These are phyloP conservation scores for Rhadina sibilatrix DNA, from an alignment of 2,113 vertebrate genomes.

Conservation along the genomic window DNA sequence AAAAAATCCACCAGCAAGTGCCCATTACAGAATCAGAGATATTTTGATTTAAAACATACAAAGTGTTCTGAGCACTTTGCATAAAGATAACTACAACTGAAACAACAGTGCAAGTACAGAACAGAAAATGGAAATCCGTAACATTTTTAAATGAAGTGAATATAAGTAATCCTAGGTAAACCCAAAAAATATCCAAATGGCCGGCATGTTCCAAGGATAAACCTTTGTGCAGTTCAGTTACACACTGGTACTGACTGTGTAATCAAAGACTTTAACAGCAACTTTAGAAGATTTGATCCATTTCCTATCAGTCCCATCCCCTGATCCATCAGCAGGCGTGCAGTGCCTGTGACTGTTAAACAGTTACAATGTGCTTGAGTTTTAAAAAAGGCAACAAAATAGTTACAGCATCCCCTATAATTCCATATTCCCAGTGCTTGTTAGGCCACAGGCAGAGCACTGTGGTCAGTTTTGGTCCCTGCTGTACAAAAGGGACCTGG, in stretches of 20 bases:
- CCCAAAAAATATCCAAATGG: not conserved
- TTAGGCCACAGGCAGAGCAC: not conserved
- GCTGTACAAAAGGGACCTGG: not conserved
- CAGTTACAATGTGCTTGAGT: not conserved
- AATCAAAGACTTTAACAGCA: not conserved
- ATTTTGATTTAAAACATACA: not conserved
- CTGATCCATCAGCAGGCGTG: not conserved
- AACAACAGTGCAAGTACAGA: not conserved
- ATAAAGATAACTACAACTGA: not conserved
- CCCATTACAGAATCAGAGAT: not conserved
- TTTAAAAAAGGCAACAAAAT: not conserved
- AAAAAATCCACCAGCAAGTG: not conserved
- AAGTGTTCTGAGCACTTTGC: not conserved
- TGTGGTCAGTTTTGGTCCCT: not conserved
- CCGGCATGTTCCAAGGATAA: not conserved
- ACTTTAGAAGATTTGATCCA: not conserved
- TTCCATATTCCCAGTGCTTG: rapidly evolving
- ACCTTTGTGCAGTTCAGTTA: not conserved
- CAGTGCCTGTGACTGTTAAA: not conserved
- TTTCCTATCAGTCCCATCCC: not conserved
- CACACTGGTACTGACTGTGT: not conserved
- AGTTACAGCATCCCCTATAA: not conserved
- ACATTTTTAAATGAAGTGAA: not conserved
- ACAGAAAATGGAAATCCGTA: not conserved
- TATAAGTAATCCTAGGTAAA: not conserved